phyloP scores from a whole-genome alignment of 2,888 invertebrate genomes.

The Amorpha juglandis region DNA sequence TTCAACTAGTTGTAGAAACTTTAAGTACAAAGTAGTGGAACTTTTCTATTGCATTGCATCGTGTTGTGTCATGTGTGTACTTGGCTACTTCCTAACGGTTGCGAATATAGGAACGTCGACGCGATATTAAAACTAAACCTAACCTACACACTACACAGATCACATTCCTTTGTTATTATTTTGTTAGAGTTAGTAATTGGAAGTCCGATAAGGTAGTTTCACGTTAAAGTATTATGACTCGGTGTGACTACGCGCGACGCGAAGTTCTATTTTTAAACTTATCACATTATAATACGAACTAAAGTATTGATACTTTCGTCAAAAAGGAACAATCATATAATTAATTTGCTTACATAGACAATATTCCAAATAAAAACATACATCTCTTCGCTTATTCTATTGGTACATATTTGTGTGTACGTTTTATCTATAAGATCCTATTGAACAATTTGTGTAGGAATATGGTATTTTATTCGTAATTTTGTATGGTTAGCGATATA shows the following conservation, averaged over 20 bases:
- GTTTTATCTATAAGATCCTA: constrained; percentile 19
- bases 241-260: constrained; percentile 82
- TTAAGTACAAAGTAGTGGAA: constrained; percentile 77
- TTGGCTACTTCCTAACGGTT: constrained; percentile 40
- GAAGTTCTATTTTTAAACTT: constrained; percentile 67
- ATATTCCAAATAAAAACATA: constrained; percentile 49
- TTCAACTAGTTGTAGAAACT: constrained; percentile 57
- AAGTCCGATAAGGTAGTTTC: constrained; percentile 69
- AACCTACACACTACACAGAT: constrained; percentile 49
- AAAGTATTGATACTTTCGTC: constrained; percentile 59
- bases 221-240: constrained; percentile 83
- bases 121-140: constrained; percentile 59
- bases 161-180: constrained; percentile 73
- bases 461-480: constrained; percentile 33
- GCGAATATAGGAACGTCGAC: constrained; percentile 74
- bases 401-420: constrained; percentile 19
- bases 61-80: too few relatives aligned
- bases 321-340: constrained; percentile 69
- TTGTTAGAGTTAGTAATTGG: constrained; percentile 59
- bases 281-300: constrained; percentile 77
- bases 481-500: constrained; percentile 30
- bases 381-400: constrained; percentile 54
- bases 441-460: constrained; percentile 29
- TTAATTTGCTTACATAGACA: constrained; percentile 52
- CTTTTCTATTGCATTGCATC: constrained; percentile 63